Percentiles rank a stretch among this genome's conserved stretches.
Conservation (phyloP, 2,797 vertebrate genomes). For the Serranus cabrilla region DNA sequence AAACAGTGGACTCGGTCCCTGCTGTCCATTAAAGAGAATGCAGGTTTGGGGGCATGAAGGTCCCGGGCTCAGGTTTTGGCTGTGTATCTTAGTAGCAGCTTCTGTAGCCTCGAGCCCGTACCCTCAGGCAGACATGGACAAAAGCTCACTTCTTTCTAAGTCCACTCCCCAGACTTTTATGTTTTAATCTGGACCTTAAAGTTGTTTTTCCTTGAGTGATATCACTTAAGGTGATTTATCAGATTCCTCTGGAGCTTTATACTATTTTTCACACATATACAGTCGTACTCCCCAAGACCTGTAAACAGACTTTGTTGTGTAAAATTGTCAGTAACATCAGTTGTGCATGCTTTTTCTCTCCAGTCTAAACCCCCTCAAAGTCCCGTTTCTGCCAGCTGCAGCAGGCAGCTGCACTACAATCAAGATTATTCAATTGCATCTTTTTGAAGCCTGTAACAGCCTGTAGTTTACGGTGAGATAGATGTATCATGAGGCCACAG, state of each 20-base stretch:
- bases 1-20: too few relatives aligned
- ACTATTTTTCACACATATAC: background rate
- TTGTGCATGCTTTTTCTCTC: constrained; percentile 18
- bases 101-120: background rate
- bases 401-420: constrained; percentile 60
- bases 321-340: constrained; percentile 1
- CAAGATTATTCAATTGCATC: constrained; percentile 50
- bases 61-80: too few relatives aligned
- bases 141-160: background rate
- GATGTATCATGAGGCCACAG: constrained; percentile 51
- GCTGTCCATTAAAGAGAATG: too few relatives aligned
- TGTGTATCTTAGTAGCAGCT: background rate
- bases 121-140: background rate
- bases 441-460: constrained; percentile 37
- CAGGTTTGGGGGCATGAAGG: too few relatives aligned
- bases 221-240: background rate
- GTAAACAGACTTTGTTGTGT: background rate
- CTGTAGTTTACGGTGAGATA: constrained; percentile 49
- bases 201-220: background rate
- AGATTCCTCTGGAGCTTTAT: background rate
- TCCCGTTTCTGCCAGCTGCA: constrained; percentile 35
- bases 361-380: constrained; percentile 34
- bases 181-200: background rate
- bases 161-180: background rate
- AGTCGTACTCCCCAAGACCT: background rate